A percentile compares a stretch with the other conserved stretches of the same genome.
Conservation (phyloP, 1,140 invertebrate species). For the Himalopsyche phryganea region DNA sequence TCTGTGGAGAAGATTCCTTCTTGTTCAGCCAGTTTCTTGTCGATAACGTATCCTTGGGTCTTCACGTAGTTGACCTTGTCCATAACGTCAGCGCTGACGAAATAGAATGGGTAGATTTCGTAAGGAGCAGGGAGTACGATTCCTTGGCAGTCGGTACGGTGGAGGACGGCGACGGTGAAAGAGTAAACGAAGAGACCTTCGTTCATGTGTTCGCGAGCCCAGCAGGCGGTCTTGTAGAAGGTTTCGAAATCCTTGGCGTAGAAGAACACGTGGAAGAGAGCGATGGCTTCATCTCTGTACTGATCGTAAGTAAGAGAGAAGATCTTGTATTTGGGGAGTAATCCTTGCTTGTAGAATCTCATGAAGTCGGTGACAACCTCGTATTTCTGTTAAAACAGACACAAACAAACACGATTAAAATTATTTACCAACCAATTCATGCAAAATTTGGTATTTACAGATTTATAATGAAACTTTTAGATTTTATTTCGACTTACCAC, state of each 20-base stretch:
- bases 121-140: slow-evolving; percentile 59
- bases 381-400: slow-evolving; percentile 40
- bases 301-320: slow-evolving; percentile 53
- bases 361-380: slow-evolving; percentile 55
- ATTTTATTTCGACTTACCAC: slow-evolving; percentile 36
- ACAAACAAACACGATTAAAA: neutral
- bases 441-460: neutral
- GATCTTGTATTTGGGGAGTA: slow-evolving; percentile 49
- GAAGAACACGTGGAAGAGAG: slow-evolving; percentile 53
- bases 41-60: slow-evolving; percentile 46
- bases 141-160: slow-evolving; percentile 55
- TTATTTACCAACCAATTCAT: neutral
- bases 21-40: slow-evolving; percentile 26
- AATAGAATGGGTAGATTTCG: slow-evolving; percentile 61
- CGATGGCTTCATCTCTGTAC: slow-evolving; percentile 44
- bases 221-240: slow-evolving; percentile 61
- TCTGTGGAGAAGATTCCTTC: slow-evolving; percentile 36
- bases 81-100: slow-evolving; percentile 56
- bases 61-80: slow-evolving; percentile 55
- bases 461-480: neutral
- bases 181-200: slow-evolving; percentile 59
- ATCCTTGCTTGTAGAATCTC: slow-evolving; percentile 48
- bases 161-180: slow-evolving; percentile 57
- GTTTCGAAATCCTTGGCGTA: slow-evolving; percentile 59
- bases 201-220: slow-evolving; percentile 58